These are phyloP conservation scores for Drosophila neoperkinsi DNA, from an alignment of 2,888 invertebrate genomes.

Conservation along the genomic window DNA sequence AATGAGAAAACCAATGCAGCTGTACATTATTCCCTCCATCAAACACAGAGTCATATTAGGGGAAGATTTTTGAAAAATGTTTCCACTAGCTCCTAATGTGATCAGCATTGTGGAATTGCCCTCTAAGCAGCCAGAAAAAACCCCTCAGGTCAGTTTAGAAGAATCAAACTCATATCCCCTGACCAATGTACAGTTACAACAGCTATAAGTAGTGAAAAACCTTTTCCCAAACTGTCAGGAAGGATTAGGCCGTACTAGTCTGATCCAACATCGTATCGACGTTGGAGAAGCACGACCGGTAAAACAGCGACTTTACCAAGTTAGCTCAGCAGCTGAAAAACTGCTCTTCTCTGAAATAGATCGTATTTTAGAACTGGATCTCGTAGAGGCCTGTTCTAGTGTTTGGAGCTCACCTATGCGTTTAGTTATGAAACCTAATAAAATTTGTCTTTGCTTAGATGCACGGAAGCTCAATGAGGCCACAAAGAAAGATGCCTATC, in stretches of 20 bases:
- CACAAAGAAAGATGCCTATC: not conserved
- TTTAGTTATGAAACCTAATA: not conserved
- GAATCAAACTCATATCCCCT: no score
- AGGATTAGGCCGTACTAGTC: no score
- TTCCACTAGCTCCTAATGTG: no score
- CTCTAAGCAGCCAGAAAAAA: no score
- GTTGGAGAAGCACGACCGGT: no score
- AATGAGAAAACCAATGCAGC: not conserved
- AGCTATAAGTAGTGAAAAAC: no score
- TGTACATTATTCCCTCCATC: not conserved
- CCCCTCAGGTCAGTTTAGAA: accelerated
- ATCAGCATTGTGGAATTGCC: no score
- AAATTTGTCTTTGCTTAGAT: not conserved
- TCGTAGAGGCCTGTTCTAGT: no score
- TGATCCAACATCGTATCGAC: no score
- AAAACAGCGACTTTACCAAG: not conserved
- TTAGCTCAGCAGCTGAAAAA: not conserved
- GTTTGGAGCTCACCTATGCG: no score
- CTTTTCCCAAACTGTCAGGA: no score
- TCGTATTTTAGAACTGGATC: not conserved
- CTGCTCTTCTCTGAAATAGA: not conserved
- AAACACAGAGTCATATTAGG: not conserved
- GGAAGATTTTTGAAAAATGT: not conserved
- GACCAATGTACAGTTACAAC: no score
- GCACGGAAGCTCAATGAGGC: not conserved